Evolutionary conservation across 1,140 invertebrate species (phyloP).

Genomic region (Argopecten irradians): DNA sequence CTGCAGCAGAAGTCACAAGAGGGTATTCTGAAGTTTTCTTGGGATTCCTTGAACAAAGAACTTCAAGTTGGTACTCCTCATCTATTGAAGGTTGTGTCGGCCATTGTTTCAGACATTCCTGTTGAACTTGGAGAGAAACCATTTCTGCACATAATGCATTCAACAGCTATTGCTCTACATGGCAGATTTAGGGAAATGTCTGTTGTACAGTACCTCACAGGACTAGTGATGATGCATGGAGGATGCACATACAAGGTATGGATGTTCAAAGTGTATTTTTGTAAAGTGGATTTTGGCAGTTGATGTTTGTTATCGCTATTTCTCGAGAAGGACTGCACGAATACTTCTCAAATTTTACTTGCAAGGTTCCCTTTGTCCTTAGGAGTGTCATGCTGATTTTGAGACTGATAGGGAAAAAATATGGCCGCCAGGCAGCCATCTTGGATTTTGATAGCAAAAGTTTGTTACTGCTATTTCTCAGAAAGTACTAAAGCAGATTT

Average conservation of each 20-base stretch:
- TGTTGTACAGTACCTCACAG: constrained; percentile 21
- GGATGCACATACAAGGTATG: constrained; percentile 37
- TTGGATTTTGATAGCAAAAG: too few species aligned
- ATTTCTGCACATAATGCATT: not conserved
- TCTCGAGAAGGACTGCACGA: too few species aligned
- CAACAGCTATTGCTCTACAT: constrained; percentile 28
- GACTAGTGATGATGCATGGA: constrained; percentile 33
- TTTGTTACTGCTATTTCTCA: too few species aligned
- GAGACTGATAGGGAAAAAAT: too few species aligned
- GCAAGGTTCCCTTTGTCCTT: too few species aligned
- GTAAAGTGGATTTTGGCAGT: too few species aligned
- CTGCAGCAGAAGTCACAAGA: constrained; percentile 28
- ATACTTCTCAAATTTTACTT: too few species aligned
- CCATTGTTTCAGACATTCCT: not conserved
- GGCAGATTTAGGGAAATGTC: constrained; percentile 24
- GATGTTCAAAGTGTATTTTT: not conserved
- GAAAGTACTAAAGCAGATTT: too few species aligned
- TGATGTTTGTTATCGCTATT: too few species aligned
- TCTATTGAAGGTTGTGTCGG: constrained; percentile 24
- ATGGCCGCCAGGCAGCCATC: too few species aligned
- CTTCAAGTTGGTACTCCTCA: constrained; percentile 34
- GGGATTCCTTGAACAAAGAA: constrained; percentile 32
- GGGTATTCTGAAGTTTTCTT: constrained; percentile 31
- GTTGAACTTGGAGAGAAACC: not conserved
- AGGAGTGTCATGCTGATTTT: too few species aligned